Evolutionary conservation across 2,888 invertebrate genomes (phyloP), one percentile per base, ranked within the genome.

Genomic region (Portevinia maculata): DNA sequence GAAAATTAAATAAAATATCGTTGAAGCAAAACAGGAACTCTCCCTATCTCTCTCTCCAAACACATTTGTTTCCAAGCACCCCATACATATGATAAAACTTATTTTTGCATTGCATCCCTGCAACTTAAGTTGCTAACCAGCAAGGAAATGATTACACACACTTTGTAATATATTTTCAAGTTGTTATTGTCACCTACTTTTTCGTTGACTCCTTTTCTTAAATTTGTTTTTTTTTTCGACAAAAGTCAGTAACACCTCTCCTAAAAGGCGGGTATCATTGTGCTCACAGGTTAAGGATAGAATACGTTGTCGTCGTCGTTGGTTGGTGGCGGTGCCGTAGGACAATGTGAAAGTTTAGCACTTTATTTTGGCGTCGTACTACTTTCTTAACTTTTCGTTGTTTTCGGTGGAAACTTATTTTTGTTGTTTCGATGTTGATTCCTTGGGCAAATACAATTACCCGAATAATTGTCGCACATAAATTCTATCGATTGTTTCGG

Each of bases 301-400:
- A 32, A 37, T 30, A 46, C 32, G 39, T 24, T 46, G 28, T 15
- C 52, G 55, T 39, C 48, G 34, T 60, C 19, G 53, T 70, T 15
- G 32, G 17, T 34, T 21, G 17, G 30, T 57, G 55, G 48, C 30
- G 37, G 44, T 57, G 32, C 62, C 34, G 9, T 6, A 39, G 59
- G 64, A 59, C 62, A 75, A 71, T 46, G 74, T 5, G 52, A 75
- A 76, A 79, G 81, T 81, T 81, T 59, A 81, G 75, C 75, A 81
- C 79, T 81, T 75, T 75, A 65, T 70, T 75, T 53, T 76, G 81
- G 81, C 81, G 81, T 76, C 76, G 76, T 46, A 81, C 81, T 81
- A 81, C 81, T 75, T 79, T 75, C 50, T 50, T 59, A 65, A 75
- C 69, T 81, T 81, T 59, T 53, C 70, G 34, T 65, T 75, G 70